Evolutionary conservation across 2,113 vertebrate genomes (phyloP).

Genomic region (Nycticorax nycticorax): DNA sequence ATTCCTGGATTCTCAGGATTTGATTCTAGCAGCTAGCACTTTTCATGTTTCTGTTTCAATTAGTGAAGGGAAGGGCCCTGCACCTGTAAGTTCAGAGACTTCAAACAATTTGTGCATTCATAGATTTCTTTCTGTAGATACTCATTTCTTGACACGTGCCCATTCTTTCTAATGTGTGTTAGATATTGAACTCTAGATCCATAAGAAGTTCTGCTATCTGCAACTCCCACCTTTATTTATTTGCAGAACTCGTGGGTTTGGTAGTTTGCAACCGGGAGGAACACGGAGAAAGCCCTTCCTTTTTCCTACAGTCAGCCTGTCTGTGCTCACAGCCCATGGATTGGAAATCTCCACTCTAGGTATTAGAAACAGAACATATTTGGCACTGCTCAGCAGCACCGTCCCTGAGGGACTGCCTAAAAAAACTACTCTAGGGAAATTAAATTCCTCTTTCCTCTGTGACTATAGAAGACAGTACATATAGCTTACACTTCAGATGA

Average conservation of each 20-base stretch:
- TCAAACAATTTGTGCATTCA: not conserved
- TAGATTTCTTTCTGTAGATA: not conserved
- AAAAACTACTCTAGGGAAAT: not conserved
- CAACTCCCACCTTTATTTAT: not conserved
- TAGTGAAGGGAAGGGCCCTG: not conserved
- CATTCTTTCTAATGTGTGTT: not conserved
- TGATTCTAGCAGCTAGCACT: not conserved
- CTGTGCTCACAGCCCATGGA: not conserved
- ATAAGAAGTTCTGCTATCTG: not conserved
- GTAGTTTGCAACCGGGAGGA: not conserved
- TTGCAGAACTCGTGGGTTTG: not conserved
- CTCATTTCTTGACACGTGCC: not conserved
- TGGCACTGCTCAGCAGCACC: not conserved
- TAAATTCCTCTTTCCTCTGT: not conserved
- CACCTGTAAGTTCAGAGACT: not conserved
- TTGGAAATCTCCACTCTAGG: not conserved
- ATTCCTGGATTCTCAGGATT: not conserved
- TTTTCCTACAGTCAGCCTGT: not conserved
- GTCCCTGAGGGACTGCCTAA: not conserved
- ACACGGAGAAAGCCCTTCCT: not conserved
- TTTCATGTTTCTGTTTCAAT: not conserved
- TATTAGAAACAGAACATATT: not conserved
- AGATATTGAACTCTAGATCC: not conserved
- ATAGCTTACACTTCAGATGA: not conserved
- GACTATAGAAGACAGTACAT: not conserved